Percentiles rank a stretch among this genome's conserved stretches.
These are phyloP conservation scores for Buathra laborator DNA, from an alignment of 2,888 invertebrate species.

Conservation along the genomic window DNA sequence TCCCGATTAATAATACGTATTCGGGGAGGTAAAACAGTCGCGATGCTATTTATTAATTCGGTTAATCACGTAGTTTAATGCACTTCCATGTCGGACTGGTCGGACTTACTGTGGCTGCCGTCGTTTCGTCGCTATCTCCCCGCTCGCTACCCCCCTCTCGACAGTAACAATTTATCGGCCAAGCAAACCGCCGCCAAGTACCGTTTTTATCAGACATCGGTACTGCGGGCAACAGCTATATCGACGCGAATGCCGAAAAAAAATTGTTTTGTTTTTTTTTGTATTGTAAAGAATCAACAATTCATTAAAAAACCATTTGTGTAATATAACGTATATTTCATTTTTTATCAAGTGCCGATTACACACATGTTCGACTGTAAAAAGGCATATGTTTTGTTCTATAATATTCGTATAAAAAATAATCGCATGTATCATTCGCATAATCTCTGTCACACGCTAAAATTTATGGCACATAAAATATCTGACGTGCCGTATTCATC, in stretches of 20 bases:
- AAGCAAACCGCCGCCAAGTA: neutral
- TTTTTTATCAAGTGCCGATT: neutral
- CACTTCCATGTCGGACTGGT: slow-evolving; percentile 38
- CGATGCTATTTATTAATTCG: neutral
- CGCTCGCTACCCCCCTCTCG: neutral
- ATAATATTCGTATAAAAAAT: slow-evolving; percentile 23
- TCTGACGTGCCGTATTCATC: neutral
- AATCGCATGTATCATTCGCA: slow-evolving; percentile 3
- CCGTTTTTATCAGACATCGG: neutral
- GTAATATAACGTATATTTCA: neutral
- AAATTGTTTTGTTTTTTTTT: neutral
- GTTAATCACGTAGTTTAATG: slow-evolving; percentile 31
- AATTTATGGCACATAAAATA: neutral
- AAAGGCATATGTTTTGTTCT: neutral
- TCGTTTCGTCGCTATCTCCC: slow-evolving; percentile 7
- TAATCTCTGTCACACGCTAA: neutral
- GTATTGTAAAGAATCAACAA: neutral
- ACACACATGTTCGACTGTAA: neutral
- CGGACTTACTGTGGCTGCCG: slow-evolving; percentile 41
- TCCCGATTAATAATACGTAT: neutral
- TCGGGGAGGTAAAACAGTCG: neutral
- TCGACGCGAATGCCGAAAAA: neutral
- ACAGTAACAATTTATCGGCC: neutral
- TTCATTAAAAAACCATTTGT: neutral
- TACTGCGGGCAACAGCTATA: neutral